phyloP scores from a whole-genome alignment of 1,140 invertebrate species.

The Pachyrhynchus sulphureomaculatus region DNA sequence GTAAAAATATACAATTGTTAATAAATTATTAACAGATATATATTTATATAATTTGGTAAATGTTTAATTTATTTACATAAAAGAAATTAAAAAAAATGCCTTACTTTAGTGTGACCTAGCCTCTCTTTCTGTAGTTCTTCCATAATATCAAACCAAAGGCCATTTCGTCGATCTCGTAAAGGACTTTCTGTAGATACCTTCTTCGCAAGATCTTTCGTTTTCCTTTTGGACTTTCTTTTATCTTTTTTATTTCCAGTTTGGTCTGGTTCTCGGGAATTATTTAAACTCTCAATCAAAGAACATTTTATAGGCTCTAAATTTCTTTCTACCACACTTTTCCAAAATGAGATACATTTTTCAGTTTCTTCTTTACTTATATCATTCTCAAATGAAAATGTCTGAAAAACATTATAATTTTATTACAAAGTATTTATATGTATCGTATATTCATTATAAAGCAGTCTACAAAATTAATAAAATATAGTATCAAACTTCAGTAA shows the following conservation, averaged over 20 bases:
- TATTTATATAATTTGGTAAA: too few species aligned
- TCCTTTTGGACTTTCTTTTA: not conserved
- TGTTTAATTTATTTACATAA: too few species aligned
- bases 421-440: not conserved
- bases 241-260: not conserved
- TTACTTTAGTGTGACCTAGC: slow-evolving; percentile 32
- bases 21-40: too few species aligned
- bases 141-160: slow-evolving; percentile 29
- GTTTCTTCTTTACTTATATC: slow-evolving; percentile 26
- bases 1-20: too few species aligned
- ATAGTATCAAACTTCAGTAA: too few species aligned
- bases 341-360: slow-evolving; percentile 39
- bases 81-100: too few species aligned
- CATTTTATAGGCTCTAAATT: slow-evolving; percentile 39
- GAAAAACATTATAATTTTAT: slow-evolving; percentile 13
- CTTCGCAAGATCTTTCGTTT: not conserved
- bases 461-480: too few species aligned
- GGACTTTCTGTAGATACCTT: not conserved
- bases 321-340: slow-evolving; percentile 36
- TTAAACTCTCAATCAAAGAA: slow-evolving; percentile 26
- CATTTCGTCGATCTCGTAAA: slow-evolving; percentile 4
- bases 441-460: not conserved
- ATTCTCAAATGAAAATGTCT: slow-evolving; percentile 37
- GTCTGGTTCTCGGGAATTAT: not conserved
- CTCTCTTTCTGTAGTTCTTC: slow-evolving; percentile 33